These are phyloP conservation scores for Synergus gifuensis DNA, from an alignment of 2,888 invertebrate species.

Conservation along the genomic window DNA sequence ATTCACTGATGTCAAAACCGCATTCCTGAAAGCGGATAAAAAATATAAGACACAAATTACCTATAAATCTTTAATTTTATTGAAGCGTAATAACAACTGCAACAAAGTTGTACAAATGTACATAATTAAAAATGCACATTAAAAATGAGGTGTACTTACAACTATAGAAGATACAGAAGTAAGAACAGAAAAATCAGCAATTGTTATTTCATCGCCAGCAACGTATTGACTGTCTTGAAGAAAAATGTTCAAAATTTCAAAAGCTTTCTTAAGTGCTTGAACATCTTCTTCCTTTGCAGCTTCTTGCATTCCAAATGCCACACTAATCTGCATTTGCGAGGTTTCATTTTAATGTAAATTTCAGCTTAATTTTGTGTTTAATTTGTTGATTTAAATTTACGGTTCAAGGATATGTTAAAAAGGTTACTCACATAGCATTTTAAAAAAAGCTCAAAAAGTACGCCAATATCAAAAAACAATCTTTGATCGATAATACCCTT, in stretches of 20 bases:
- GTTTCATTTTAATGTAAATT: neutral
- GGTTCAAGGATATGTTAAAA: neutral
- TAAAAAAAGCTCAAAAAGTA: conserved; percentile 84
- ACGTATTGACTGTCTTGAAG: conserved; percentile 69
- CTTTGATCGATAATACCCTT: conserved; percentile 89
- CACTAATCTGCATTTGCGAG: neutral
- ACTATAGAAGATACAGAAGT: conserved; percentile 67
- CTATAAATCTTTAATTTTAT: neutral
- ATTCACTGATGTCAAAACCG: conserved; percentile 78
- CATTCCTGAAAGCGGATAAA: conserved; percentile 60
- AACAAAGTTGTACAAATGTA: neutral
- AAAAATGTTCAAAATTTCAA: conserved; percentile 64
- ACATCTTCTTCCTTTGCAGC: conserved; percentile 64
- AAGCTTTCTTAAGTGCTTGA: conserved; percentile 79
- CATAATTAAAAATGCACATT: neutral
- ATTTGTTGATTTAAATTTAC: neutral
- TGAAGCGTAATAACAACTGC: too few relatives aligned
- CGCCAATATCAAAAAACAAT: conserved; percentile 89
- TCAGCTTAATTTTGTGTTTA: neutral
- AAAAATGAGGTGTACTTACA: conserved; percentile 54
- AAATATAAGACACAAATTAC: neutral
- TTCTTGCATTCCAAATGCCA: conserved; percentile 6
- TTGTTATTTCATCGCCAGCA: conserved; percentile 69
- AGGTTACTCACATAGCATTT: conserved; percentile 84
- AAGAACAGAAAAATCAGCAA: conserved; percentile 70